A percentile compares a stretch with the other conserved stretches of the same genome.
Evolutionary conservation across 2,888 invertebrate species (phyloP).

Genomic region (Cistogaster globosa): DNA sequence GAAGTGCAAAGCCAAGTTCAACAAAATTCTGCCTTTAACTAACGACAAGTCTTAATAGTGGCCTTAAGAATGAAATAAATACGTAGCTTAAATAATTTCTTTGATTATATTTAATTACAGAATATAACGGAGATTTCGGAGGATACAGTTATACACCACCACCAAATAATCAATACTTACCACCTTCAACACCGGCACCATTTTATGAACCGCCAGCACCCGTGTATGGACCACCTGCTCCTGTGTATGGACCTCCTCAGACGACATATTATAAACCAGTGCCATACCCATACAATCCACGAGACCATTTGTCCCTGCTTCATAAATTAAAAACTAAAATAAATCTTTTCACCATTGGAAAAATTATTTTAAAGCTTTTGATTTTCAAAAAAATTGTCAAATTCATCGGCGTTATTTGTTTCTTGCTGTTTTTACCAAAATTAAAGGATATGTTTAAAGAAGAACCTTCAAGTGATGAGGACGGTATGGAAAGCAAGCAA

Average conservation of each 20-base stretch:
- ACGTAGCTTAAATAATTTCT: not conserved
- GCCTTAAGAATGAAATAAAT: too few relatives aligned
- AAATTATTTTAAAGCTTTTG: constrained; percentile 89
- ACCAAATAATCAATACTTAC: constrained; percentile 74
- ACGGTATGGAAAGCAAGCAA: constrained; percentile 76
- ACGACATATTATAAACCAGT: constrained; percentile 73
- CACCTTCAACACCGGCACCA: constrained; percentile 79
- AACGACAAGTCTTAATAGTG: too few relatives aligned
- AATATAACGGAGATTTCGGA: constrained; percentile 52
- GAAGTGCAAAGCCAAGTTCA: too few relatives aligned
- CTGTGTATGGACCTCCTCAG: constrained; percentile 74
- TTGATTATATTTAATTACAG: constrained; percentile 19
- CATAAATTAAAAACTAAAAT: constrained; percentile 89
- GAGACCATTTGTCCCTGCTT: constrained; percentile 84
- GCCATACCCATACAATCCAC: constrained; percentile 75
- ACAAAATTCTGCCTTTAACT: too few relatives aligned
- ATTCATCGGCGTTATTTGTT: constrained; percentile 89
- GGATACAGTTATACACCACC: constrained; percentile 77
- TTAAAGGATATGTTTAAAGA: constrained; percentile 81
- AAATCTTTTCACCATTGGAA: constrained; percentile 88
- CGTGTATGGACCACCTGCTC: constrained; percentile 83
- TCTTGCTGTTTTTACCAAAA: constrained; percentile 90
- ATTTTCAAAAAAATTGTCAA: constrained; percentile 92
- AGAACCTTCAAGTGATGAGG: constrained; percentile 76
- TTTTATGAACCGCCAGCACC: constrained; percentile 81